Evolutionary conservation across 2,797 vertebrate species (phyloP), one percentile per base, ranked within the genome.

Genomic region (Cichlasoma orientale): DNA sequence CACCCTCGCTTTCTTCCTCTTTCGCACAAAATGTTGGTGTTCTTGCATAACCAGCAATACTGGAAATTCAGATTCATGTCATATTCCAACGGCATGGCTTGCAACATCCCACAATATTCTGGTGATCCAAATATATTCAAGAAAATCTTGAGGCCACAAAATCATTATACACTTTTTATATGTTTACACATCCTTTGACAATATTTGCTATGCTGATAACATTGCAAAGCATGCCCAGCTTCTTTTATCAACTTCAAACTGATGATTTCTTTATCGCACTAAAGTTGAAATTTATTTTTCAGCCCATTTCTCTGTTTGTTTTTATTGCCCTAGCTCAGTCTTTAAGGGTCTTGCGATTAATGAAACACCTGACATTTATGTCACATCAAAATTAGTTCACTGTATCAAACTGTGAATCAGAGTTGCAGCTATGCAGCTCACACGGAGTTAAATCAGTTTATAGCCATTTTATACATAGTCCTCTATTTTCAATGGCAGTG

Each of bases 1-100:
- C 79, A 57, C 70, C 69, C 73, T 57, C 11, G n/a, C 2, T 55
- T 77, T 61, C 84, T 88, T 87, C 72, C 70, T 76, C 75, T 84
- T 87, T 80, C 10, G 12, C 13, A 29, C 13, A 44, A 33, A 44
- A 41, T 68, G 33, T 56, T 52, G 25, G 25, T 57, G 7, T 63
- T 50, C 41, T 68, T 61, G 19, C 25, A 66, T 7, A 72, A 55
- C 59, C 14, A 7, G 54, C 2, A 58, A 8, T 57, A 21, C 36
- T 56, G n/a, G 5, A 12, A 57, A 25, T 70, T 52, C 21, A 68
- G 19, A 72, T 63, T 52, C 1, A 50, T 21, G 16, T 53, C 44
- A 73, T 50, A 4, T 44, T 29, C 4, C 25, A 13, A 69, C 16
- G 55, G 7, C 56, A 53, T 19, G 33, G 74, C 19, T 61, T 25